Evolutionary conservation across 35 echinoderm and acorn worm species (phyloP), one percentile per base, ranked within the genome.

Genomic region (Ophiothrix spiculata): DNA sequence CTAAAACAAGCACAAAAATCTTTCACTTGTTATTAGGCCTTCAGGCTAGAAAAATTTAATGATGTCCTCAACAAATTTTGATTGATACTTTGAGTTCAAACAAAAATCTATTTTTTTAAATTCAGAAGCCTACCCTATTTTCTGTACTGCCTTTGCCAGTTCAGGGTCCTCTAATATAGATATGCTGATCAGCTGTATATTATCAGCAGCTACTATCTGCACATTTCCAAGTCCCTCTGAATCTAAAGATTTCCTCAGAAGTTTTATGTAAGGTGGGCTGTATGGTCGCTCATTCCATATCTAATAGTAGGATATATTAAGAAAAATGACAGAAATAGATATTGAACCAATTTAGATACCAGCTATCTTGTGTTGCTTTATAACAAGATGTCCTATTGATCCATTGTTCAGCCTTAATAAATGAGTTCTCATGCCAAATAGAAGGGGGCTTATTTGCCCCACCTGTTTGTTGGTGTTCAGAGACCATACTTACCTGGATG

Each of bases 231-330:
- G 87, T 14, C 91, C 94, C 40, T 77, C 79, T 33, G 56, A 25
- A 93, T 93, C 88, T 56, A 97, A 64, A 0, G 88, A 69, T 37
- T 77, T 79, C 31, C 88, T 49, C 33, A 97, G 78, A 21, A 85
- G 73, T 79, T 93, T 97, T 31, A 90, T 89, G 63, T 97, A 90
- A 13, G 49, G 56, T 41, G 79, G 77, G 34, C 56, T 81, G 46
- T 90, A 90, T 3, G 78, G 14, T 69, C 81, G 86, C 79, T 97
- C 94, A 90, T 97, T 97, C 94, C 90, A 97, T 56, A 97, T 97
- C 94, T 89, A 39, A 32, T 0, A 32, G 25, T 4, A 74, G 33
- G 33, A 74, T 74, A 74, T 32, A 74, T 29, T 29, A 74, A 8
- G 25, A 13, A 74, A 0, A 17, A 8, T 17, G 12, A 8, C 33